Base-by-base conservation (phyloP, 2,888 invertebrate genomes). In the Acanthosepion pharaonis region DNA sequence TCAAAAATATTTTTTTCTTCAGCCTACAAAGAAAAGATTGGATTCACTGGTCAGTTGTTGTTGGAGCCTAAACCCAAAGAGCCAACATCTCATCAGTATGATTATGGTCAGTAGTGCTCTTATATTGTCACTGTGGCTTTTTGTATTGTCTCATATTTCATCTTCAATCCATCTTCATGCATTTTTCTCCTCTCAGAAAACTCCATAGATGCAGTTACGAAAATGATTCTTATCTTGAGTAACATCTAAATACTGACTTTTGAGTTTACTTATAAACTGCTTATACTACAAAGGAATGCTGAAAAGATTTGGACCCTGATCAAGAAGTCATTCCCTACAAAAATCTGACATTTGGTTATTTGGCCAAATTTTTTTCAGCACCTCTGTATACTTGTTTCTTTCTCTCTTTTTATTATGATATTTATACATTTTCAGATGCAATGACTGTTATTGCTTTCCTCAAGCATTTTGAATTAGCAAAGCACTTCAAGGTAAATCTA, bases 1-100 rank as follows among this genome's bases (percentile, higher is more conserved):
- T 15, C 15, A 15, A 51, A 51, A 51, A 51, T 6, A 15, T 51
- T 6, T 51, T 51, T 59, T 78, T 95, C 95, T 95, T 28, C 96
- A 97, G 98, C 98, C 94, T 98, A 98, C 96, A 98, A 98, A 96
- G 98, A 98, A 94, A 98, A 98, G 96, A 97, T 98, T 92, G 98
- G 98, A 93, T 98, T 98, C 96, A 97, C 98, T 95, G 98, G 98
- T 9, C 98, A 98, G 95, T 96, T 98, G 94, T 96, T 98, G 93
- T 98, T 98, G 95, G 97, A 98, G 95, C 97, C 98, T 1, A 97
- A 97, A 95, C 97, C 97, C 9, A 98, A 98, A 97, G 96, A 97
- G 94, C 98, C 98, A 48, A 96, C 98, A 78, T 97, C 98, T 94
- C 97, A 98, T 94, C 98, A 98, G 95, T 98, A 98, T 96, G 98